Percentiles rank a stretch among this genome's conserved stretches.
Conservation (phyloP, 2,113 vertebrate species). For the Microcebus murinus region DNA sequence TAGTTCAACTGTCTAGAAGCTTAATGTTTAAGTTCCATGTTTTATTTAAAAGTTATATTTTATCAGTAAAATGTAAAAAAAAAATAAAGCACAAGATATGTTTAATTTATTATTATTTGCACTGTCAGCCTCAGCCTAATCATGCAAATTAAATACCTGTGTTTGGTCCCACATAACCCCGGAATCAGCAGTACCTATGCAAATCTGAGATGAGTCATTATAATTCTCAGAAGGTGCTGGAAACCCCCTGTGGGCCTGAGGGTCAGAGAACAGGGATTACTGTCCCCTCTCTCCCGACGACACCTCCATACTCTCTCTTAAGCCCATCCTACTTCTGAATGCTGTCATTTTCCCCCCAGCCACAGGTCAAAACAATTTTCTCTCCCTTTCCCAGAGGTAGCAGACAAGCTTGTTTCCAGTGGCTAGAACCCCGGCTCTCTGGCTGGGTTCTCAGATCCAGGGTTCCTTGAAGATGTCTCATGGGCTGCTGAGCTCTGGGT, state of each 20-base stretch:
- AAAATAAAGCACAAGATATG: background rate
- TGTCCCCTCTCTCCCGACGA: no score
- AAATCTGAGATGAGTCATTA: background rate
- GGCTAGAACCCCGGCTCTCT: background rate
- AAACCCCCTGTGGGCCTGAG: rapidly evolving
- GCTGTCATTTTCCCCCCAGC: background rate
- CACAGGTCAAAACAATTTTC: background rate
- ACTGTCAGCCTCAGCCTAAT: background rate
- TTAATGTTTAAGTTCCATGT: background rate
- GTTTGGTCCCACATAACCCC: background rate
- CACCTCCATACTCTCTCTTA: rapidly evolving
- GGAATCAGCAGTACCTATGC: background rate
- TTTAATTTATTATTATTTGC: background rate
- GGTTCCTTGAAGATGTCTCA: rapidly evolving
- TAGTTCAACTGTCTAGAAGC: background rate
- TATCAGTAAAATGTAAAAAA: background rate
- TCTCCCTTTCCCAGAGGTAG: background rate
- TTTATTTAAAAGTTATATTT: conserved; percentile 35
- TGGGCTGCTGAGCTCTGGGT: rapidly evolving
- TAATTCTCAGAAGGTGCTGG: background rate
- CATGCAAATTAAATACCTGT: background rate
- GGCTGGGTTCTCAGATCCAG: background rate
- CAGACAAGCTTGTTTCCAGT: background rate
- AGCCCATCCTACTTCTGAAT: background rate
- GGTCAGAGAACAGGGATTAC: background rate